These are phyloP conservation scores for Candoia aspera DNA, from an alignment of 2,113 vertebrate species.

Conservation along the genomic window DNA sequence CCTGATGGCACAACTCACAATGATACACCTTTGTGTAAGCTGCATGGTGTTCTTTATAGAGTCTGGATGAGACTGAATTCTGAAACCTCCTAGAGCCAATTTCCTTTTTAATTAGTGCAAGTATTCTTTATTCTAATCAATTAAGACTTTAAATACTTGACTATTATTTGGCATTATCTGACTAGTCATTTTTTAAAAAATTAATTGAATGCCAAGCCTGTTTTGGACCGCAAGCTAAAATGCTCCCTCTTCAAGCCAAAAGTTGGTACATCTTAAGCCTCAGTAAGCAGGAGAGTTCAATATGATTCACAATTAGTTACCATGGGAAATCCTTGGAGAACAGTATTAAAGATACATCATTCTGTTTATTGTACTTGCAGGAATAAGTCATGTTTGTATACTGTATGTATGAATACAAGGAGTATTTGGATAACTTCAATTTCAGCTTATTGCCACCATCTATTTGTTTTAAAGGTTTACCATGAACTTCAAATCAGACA, in stretches of 20 bases:
- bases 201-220: background rate
- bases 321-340: slow-evolving; percentile 48
- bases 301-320: slow-evolving; percentile 51
- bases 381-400: slow-evolving; percentile 32
- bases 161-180: background rate
- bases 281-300: background rate
- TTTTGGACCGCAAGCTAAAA: slow-evolving; percentile 26
- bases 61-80: background rate
- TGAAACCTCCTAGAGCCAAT: background rate
- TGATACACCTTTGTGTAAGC: too few species aligned
- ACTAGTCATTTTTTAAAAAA: background rate
- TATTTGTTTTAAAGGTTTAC: slow-evolving; percentile 43
- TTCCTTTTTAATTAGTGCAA: background rate
- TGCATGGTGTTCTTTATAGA: background rate
- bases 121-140: background rate
- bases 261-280: background rate
- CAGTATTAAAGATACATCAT: slow-evolving; percentile 19
- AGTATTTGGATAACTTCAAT: slow-evolving; percentile 28
- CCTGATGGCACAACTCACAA: too few species aligned
- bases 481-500: slow-evolving; percentile 47
- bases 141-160: background rate
- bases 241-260: slow-evolving; percentile 31
- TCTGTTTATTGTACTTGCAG: slow-evolving; percentile 39
- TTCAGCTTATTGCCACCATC: slow-evolving; percentile 49
- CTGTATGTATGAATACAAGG: slow-evolving; percentile 28